phyloP scores from a whole-genome alignment of 1,140 invertebrate species.

The Pteromalus puparum region DNA sequence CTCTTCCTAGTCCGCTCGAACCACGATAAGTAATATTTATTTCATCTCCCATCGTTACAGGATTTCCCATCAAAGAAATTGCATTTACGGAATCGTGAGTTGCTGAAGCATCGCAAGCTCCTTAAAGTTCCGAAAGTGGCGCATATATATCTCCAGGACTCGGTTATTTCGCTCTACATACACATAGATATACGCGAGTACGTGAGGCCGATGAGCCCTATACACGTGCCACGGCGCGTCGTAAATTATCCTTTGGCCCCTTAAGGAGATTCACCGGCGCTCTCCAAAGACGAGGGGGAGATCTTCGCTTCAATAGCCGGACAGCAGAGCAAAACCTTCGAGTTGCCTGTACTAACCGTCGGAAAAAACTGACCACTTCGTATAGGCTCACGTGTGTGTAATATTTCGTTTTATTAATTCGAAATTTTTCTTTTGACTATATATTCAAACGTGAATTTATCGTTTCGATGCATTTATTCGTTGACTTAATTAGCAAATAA shows the following conservation, averaged over 20 bases:
- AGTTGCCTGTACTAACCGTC: not conserved
- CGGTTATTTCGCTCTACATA: not conserved
- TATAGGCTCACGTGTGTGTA: no score
- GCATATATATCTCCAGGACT: not conserved
- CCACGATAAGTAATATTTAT: not conserved
- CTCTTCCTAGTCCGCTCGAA: no score
- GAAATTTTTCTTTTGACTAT: no score
- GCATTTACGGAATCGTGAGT: not conserved
- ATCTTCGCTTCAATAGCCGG: not conserved
- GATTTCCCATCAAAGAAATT: not conserved
- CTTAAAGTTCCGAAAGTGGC: not conserved
- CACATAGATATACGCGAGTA: no score
- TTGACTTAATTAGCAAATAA: no score
- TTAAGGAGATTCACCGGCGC: not conserved
- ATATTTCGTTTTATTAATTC: no score
- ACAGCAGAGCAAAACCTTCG: not conserved
- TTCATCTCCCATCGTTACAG: not conserved
- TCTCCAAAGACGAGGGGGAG: not conserved
- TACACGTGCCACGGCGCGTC: not conserved
- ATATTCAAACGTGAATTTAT: no score
- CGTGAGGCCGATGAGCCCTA: not conserved
- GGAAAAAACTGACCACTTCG: not conserved
- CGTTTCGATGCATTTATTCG: no score
- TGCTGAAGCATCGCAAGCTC: not conserved
- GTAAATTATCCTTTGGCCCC: constrained; percentile 23